phyloP scores from a whole-genome alignment of 2,888 invertebrate genomes.

The Geophilus truncorum region DNA sequence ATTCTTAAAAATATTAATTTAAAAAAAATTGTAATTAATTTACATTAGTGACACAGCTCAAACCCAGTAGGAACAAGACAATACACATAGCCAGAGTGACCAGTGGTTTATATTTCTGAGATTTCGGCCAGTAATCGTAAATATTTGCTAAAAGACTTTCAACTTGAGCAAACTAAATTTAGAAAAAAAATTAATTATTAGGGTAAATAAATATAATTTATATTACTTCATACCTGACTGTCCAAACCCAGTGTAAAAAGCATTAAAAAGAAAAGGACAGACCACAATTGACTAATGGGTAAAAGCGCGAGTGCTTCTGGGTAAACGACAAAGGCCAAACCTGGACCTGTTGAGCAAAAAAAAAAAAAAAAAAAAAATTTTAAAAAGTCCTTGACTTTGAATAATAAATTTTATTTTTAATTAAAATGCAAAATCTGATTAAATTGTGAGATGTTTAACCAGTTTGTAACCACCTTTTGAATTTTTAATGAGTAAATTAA shows the following conservation, averaged over 20 bases:
- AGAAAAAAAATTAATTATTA: neutral
- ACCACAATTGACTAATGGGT: constrained; percentile 58
- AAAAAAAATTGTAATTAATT: neutral
- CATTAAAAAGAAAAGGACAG: constrained; percentile 42
- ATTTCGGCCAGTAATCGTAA: constrained; percentile 47
- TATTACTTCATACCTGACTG: constrained; percentile 39
- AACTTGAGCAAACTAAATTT: constrained; percentile 46
- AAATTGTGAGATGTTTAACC: too few species aligned
- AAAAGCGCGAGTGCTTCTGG: constrained; percentile 69
- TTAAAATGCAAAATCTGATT: neutral
- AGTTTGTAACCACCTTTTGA: too few species aligned
- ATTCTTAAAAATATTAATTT: neutral
- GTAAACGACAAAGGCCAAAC: constrained; percentile 68
- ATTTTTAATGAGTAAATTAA: neutral
- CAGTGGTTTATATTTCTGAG: constrained; percentile 44
- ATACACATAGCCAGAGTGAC: constrained; percentile 41
- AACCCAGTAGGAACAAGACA: constrained; percentile 42
- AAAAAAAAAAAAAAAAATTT: too few species aligned
- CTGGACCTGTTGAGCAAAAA: too few species aligned
- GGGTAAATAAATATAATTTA: neutral
- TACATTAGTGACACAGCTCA: constrained; percentile 40
- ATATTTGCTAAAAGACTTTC: constrained; percentile 48
- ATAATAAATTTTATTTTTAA: too few species aligned
- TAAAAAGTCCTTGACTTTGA: too few species aligned
- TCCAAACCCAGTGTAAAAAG: constrained; percentile 41